Evolutionary conservation across 1,140 invertebrate genomes (phyloP), one percentile per base, ranked within the genome.

Genomic region (Homalodisca vitripennis): DNA sequence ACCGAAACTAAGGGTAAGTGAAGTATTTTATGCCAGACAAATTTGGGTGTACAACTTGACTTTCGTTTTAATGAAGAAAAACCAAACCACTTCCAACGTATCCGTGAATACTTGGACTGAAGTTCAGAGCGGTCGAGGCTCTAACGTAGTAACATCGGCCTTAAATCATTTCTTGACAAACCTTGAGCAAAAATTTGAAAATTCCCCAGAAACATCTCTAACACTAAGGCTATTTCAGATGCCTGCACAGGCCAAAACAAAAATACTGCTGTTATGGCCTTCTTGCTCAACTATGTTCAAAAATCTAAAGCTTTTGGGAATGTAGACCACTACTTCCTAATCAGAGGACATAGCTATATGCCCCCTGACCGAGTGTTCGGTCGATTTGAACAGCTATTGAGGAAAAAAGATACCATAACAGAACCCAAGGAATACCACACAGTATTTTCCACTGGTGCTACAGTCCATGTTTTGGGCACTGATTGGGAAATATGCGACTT

Each of bases 1-100:
- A 3, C 72, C 70, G 31, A 71, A 71, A 55, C 30, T 68, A 22
- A 46, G 60, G 22, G 32, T 73, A 3, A 31, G 30, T 48, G 71
- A 72, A 20, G 66, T 64, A 24, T 72, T 67, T 73, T 79, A 77
- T 51, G 67, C 70, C 20, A 31, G 75, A 3, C 77, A 80, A 68
- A 62, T 79, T 13, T 76, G 78, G 67, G 62, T 78, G n/a, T 78
- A 78, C 64, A 79, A 80, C 67, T 76, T 79, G 48, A 76, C 75
- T 3, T 73, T 78, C 26, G 75, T 76, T 12, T 60, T 70, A 60
- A 74, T 74, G 29, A 48, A 75, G 30, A 48, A 27, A 22, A 34
- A 26, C 32, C 63, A 74, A 53, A 63, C 22, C 20, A 41, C 47
- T 69, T 60, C 73, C 66, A 76, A 74, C 67, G 72, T 75, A 26